phyloP scores from a whole-genome alignment of 2,797 vertebrate species.

The Argentina silus region DNA sequence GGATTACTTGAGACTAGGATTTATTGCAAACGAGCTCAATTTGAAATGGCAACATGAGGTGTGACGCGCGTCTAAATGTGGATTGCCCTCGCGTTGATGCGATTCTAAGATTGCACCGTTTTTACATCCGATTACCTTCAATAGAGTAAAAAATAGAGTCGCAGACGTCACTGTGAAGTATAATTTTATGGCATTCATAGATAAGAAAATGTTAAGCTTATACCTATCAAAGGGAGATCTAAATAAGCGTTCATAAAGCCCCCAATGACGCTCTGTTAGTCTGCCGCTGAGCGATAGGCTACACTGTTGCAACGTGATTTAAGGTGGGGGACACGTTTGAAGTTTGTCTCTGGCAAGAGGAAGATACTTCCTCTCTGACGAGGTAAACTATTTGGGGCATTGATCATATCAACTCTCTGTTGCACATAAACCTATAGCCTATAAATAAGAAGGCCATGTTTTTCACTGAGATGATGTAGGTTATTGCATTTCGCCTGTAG shows the following conservation, averaged over 20 bases:
- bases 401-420: not conserved
- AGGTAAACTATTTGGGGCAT: not conserved
- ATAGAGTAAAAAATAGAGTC: not conserved
- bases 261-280: not conserved
- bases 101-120: not conserved
- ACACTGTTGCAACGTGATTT: not conserved
- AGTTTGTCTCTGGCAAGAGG: not conserved
- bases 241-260: not conserved
- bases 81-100: not conserved
- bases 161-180: slow-evolving; percentile 23
- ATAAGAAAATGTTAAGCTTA: not conserved
- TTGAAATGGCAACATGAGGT: slow-evolving; percentile 31
- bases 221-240: not conserved
- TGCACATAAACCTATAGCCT: not conserved
- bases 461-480: not conserved
- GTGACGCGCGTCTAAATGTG: not conserved
- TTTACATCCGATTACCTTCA: slow-evolving; percentile 4
- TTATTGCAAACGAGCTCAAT: slow-evolving; percentile 32
- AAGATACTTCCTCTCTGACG: not conserved
- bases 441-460: not conserved
- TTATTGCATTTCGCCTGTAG: slow-evolving; percentile 13
- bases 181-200: slow-evolving; percentile 17
- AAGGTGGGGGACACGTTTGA: not conserved
- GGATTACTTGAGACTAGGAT: slow-evolving; percentile 46
- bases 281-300: not conserved